Base-by-base conservation (phyloP, 2,888 invertebrate species). In the Epinotia demarniana region DNA sequence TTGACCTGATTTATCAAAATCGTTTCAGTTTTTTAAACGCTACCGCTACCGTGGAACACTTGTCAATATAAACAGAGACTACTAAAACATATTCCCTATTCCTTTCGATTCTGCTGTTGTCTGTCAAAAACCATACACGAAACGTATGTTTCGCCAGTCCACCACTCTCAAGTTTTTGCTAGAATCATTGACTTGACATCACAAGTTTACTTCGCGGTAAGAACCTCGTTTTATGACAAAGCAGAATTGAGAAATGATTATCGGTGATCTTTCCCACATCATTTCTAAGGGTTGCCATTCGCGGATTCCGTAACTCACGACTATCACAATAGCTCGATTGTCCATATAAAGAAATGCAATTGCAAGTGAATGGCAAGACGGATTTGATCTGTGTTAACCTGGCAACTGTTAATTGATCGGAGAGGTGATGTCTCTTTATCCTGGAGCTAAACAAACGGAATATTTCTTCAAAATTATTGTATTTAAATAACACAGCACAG, bases 261-360 rank as follows among this genome's bases (percentile, higher is more conserved):
- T 75, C 61, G 43, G 19, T n/a, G 55, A 75, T 75, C 71, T 67
- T 75, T 75, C 75, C 75, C 75, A 75, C 71, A 77, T 77, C 63
- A 70, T 80, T 75, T 63, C 78, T 79, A 82, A 73, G 78, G 66
- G 76, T 77, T 75, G 79, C 80, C 81, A 79, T 81, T 83, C 80
- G 74, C 68, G 64, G 64, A 68, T 75, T 68, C 68, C 75, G 79
- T 72, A 80, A 80, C 81, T 81, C 83, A 83, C 77, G 74, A 77
- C 73, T 81, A 83, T 81, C 78, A 81, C 81, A 85, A 85, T 83
- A 81, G 80, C 82, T 80, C 78, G 81, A 81, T 82, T 83, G 77
- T 73, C 87, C 86, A 82, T 87, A 87, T 87, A 87, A 80, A 87
- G 86, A 81, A 84, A 84, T 81, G 83, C 81, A 84, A 84, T 87